These are phyloP conservation scores for Mus spicilegus DNA, from an alignment of 2,113 vertebrate species.

Conservation along the genomic window DNA sequence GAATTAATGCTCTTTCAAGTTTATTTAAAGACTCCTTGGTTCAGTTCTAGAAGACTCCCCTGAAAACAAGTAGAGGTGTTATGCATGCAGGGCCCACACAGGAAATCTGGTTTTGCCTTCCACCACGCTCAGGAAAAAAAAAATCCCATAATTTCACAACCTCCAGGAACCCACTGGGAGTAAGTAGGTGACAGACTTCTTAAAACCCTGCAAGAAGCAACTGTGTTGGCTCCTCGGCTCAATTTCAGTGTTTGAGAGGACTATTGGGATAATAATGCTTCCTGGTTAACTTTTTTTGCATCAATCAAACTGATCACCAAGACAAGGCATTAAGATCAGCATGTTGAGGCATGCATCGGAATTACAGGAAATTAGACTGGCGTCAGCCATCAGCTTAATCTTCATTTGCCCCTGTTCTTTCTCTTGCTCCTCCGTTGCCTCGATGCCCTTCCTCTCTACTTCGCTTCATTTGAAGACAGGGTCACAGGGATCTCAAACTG, in stretches of 20 bases:
- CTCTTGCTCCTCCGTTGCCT: background rate
- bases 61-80: conserved; percentile 72
- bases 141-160: conserved; percentile 60
- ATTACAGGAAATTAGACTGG: background rate
- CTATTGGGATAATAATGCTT: conserved; percentile 4
- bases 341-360: background rate
- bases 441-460: background rate
- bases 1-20: conserved; percentile 76
- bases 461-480: background rate
- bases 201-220: conserved; percentile 74
- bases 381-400: background rate
- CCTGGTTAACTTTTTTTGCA: background rate
- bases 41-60: conserved; percentile 66
- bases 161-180: conserved; percentile 65
- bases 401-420: background rate
- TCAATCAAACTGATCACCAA: conserved; percentile 33
- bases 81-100: conserved; percentile 50
- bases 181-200: conserved; percentile 75
- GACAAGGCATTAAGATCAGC: background rate
- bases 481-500: background rate
- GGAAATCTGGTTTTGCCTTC: conserved; percentile 76
- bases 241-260: conserved; percentile 56
- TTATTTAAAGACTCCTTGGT: conserved; percentile 77
- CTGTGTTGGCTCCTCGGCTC: conserved; percentile 39
- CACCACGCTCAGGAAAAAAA: conserved; percentile 57